Conservation (phyloP, 2,888 invertebrate genomes). For the Melanostoma scalare region DNA sequence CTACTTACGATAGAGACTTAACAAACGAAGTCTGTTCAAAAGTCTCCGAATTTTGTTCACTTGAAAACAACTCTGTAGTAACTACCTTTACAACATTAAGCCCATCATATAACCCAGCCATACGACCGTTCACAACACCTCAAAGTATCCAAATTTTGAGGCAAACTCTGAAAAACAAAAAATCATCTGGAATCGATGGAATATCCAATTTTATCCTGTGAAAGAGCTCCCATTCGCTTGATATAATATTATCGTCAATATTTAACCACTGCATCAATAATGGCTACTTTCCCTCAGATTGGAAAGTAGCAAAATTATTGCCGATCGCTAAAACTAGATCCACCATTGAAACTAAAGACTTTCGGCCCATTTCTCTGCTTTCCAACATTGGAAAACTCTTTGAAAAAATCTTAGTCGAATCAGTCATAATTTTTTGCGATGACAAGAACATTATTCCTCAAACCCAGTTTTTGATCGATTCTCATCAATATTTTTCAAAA, state of each 20-base stretch:
- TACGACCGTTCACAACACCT: no score
- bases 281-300: not conserved
- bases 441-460: slow-evolving; percentile 4
- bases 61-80: not conserved
- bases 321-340: not conserved
- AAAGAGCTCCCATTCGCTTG: no score
- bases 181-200: no score
- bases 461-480: not conserved
- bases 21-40: not conserved
- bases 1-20: no score
- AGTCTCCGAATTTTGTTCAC: not conserved
- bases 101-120: no score
- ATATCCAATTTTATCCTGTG: no score
- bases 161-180: no score
- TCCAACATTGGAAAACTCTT: no score
- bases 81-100: no score
- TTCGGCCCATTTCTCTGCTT: not conserved
- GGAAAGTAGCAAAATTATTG: not conserved
- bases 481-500: not conserved
- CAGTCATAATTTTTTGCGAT: slow-evolving; percentile 6
- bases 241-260: no score
- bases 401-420: not conserved
- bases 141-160: no score
- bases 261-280: not conserved
- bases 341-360: not conserved